Conservation (phyloP, 2,888 invertebrate species). For the Brassicogethes aeneus region DNA sequence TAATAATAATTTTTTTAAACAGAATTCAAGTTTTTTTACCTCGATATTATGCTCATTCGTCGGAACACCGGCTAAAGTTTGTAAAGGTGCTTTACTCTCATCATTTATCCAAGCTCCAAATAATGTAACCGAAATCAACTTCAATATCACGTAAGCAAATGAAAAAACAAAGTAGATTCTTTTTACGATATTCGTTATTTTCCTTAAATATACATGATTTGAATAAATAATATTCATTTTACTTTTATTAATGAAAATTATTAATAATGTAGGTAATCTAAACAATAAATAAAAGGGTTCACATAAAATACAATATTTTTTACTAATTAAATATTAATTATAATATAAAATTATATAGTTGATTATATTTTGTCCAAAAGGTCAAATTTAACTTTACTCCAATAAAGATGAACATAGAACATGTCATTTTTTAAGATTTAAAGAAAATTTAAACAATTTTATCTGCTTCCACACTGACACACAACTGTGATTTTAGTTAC, state of each 20-base stretch:
- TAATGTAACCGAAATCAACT: constrained; percentile 53
- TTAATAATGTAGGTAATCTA: too few species aligned
- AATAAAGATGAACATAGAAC: too few species aligned
- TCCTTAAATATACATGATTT: constrained; percentile 13
- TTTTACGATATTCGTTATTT: constrained; percentile 11
- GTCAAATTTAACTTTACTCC: too few species aligned
- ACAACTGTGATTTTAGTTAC: too few species aligned
- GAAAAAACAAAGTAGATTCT: constrained; percentile 51
- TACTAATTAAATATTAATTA: too few species aligned
- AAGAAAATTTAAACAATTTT: too few species aligned
- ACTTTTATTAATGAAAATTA: neutral
- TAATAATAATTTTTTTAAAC: neutral
- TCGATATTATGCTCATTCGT: constrained; percentile 21
- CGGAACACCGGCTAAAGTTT: constrained; percentile 20
- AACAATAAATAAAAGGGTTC: too few species aligned
- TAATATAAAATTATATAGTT: too few species aligned
- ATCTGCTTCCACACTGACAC: too few species aligned
- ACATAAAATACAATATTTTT: too few species aligned
- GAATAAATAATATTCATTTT: constrained; percentile 5
- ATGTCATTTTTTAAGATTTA: too few species aligned
- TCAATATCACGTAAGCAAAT: constrained; percentile 48
- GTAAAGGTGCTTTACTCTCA: constrained; percentile 39
- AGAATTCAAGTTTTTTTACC: constrained; percentile 9
- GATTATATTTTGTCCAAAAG: too few species aligned
- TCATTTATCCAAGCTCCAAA: constrained; percentile 47